Base-by-base conservation (phyloP, 1,140 invertebrate genomes). In the Leptinotarsa undecemlineata region DNA sequence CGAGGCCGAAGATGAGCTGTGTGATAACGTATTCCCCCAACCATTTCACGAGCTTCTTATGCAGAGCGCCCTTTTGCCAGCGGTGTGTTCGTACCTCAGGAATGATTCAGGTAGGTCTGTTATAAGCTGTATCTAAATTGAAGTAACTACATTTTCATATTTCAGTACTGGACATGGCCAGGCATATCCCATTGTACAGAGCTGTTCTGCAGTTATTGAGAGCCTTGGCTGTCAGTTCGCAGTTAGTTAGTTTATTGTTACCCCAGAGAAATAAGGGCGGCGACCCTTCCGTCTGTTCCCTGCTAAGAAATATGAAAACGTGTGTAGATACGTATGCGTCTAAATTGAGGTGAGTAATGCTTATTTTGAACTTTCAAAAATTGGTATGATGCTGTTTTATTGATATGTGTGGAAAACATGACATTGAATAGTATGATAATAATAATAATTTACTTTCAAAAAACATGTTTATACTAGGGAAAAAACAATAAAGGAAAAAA, bases 301-400 rank as follows among this genome's bases (percentile, higher is more conserved):
- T 97, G 57, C 86, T 98, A 1, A 89, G 90, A 23, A 95, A 93
- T 83, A 97, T 98, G 95, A 94, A 92, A 82, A 89, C 90, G 61
- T 96, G 95, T 85, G 95, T 98, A 42, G 95, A 97, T 83, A 96
- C 93, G 1, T 98, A 98, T 84, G 91, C 94, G 33, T 92, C 90
- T 80, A 90, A 94, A 82, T 88, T 95, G 48, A 92, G 91, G 92
- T 94, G 20, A 47, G 26, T 19, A 5, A 42, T 42, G 33, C 11
- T 42, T 42, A 42, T 42, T 42, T 42, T 11, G 33, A 42, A 42
- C 8, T 11, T 42, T 42, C 8, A 42, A 42, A 42, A 42, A 42
- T 42, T 11, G 33, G 33, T 11, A 42, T 11, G 8, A 42, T 42
- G 33, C 33, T 42, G 33, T 42, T 42, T 42, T 6, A 8, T 33